Evolutionary conservation across 2,888 invertebrate species (phyloP).

Genomic region (Trypoxylon attenuatum): DNA sequence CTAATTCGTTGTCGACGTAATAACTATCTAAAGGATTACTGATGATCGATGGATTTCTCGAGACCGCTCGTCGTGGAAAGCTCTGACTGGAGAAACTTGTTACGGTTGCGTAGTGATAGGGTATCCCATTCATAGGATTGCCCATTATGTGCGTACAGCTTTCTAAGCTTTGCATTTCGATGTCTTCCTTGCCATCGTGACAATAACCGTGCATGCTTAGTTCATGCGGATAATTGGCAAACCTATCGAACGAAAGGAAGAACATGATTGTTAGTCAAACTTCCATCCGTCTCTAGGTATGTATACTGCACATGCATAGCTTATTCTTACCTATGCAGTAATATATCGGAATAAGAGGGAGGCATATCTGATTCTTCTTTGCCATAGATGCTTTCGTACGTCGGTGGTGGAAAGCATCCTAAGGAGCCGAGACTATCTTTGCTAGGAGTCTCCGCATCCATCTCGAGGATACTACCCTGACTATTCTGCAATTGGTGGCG

Average conservation of each 20-base stretch:
- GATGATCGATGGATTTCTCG: slow-evolving; percentile 65
- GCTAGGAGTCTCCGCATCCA: slow-evolving; percentile 77
- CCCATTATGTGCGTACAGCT: slow-evolving; percentile 62
- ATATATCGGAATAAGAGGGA: slow-evolving; percentile 69
- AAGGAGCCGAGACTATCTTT: slow-evolving; percentile 76
- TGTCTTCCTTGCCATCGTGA: slow-evolving; percentile 62
- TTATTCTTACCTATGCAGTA: slow-evolving; percentile 64
- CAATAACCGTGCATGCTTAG: slow-evolving; percentile 62
- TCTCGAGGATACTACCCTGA: slow-evolving; percentile 68
- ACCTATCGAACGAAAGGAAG: too few species aligned
- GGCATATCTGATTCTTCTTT: slow-evolving; percentile 69
- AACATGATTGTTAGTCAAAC: too few species aligned
- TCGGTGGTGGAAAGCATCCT: slow-evolving; percentile 76
- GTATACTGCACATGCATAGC: too few species aligned
- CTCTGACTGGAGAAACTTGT: slow-evolving; percentile 64
- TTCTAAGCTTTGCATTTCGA: slow-evolving; percentile 66
- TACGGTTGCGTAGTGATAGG: slow-evolving; percentile 59
- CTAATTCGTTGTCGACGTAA: slow-evolving; percentile 65
- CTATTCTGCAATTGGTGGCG: slow-evolving; percentile 73
- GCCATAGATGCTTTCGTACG: slow-evolving; percentile 77
- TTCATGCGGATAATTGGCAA: slow-evolving; percentile 68
- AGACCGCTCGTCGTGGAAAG: slow-evolving; percentile 59
- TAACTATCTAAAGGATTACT: slow-evolving; percentile 67
- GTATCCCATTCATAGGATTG: slow-evolving; percentile 56
- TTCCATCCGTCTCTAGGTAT: too few species aligned